Conservation (phyloP, 2,888 invertebrate genomes). For the Nematopogon swammerdamellus region DNA sequence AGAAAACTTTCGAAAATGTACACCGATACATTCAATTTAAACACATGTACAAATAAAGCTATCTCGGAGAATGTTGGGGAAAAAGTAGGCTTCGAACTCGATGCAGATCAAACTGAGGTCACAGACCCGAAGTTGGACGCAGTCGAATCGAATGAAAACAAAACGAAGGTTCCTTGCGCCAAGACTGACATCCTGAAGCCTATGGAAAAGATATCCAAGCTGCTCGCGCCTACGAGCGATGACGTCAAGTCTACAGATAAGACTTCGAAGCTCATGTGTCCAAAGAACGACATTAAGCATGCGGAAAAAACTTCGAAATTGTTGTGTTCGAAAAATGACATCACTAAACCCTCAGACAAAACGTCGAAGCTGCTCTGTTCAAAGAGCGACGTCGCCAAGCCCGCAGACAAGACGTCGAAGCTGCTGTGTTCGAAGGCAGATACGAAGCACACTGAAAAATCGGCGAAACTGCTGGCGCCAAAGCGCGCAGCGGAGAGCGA, state of each 20-base stretch:
- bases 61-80: not conserved
- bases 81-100: no score
- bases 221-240: constrained; percentile 17
- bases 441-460: constrained; percentile 39
- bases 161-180: not conserved
- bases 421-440: constrained; percentile 16
- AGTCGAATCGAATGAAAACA: not conserved
- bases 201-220: constrained; percentile 17
- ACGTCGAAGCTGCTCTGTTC: constrained; percentile 17
- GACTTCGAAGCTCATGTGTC: constrained; percentile 17
- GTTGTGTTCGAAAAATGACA: constrained; percentile 11
- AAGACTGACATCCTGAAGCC: constrained; percentile 8
- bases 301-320: constrained; percentile 44
- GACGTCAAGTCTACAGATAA: constrained; percentile 1
- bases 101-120: no score
- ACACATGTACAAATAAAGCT: not conserved
- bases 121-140: not conserved
- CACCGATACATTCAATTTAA: no score
- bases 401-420: constrained; percentile 18
- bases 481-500: constrained; percentile 39
- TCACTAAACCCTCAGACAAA: constrained; percentile 15
- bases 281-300: constrained; percentile 28
- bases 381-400: constrained; percentile 7
- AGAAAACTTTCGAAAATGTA: no score
- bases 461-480: constrained; percentile 39